Percentiles rank a stretch among this genome's conserved stretches.
Evolutionary conservation across 2,888 invertebrate species (phyloP).

Genomic region (Papilio protenor): DNA sequence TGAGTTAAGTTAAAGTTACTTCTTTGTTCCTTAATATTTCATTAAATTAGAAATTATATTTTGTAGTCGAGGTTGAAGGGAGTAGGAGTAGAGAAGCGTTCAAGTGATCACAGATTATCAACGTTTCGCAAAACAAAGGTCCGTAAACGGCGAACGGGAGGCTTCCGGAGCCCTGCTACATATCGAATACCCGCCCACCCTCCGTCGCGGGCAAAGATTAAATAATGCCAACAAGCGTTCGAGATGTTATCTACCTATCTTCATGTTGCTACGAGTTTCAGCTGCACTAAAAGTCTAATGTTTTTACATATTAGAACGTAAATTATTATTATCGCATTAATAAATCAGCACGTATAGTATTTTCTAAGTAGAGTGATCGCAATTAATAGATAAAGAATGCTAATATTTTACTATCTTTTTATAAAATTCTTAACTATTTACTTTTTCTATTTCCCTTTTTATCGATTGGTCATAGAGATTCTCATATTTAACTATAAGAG

Average conservation of each 20-base stretch:
- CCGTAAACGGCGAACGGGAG: constrained; percentile 74
- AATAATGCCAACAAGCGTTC: constrained; percentile 43
- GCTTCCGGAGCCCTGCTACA: constrained; percentile 58
- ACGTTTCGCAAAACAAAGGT: constrained; percentile 71
- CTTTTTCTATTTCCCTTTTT: too few species aligned
- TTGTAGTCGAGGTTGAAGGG: not conserved
- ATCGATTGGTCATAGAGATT: too few species aligned
- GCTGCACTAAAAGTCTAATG: not conserved
- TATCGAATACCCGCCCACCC: constrained; percentile 66
- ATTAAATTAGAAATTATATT: constrained; percentile 5
- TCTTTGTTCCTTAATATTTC: constrained; percentile 28
- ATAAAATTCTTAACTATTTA: too few species aligned
- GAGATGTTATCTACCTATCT: not conserved
- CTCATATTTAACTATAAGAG: too few species aligned
- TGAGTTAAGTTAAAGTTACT: not conserved
- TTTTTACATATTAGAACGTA: too few species aligned
- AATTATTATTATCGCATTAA: too few species aligned
- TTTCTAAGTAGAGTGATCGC: too few species aligned
- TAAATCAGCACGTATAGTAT: too few species aligned
- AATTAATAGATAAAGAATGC: too few species aligned
- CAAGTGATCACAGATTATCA: constrained; percentile 56
- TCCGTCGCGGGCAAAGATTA: constrained; percentile 59
- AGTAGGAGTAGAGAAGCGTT: constrained; percentile 44
- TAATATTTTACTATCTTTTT: too few species aligned
- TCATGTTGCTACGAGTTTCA: not conserved